phyloP scores from a whole-genome alignment of 1,140 invertebrate species.

The Brachystomella parvula region DNA sequence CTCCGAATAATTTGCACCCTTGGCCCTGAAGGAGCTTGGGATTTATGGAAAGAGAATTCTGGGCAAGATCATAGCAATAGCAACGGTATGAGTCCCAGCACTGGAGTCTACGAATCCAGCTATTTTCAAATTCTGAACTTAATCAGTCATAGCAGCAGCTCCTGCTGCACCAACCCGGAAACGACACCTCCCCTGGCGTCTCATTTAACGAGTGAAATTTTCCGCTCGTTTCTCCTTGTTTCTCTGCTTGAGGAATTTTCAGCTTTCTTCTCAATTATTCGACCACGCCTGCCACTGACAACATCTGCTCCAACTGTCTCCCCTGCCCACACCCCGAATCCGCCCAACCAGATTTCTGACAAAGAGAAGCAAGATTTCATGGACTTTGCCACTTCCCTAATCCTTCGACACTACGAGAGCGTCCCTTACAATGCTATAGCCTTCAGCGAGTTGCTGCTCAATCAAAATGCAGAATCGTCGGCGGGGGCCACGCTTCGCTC shows the following conservation, averaged over 20 bases:
- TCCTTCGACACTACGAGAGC: background rate
- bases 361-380: background rate
- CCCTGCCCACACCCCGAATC: too few relatives aligned
- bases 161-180: background rate
- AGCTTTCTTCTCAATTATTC: conserved; percentile 13
- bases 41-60: conserved; percentile 6
- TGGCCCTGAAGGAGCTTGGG: background rate
- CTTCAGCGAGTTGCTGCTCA: background rate
- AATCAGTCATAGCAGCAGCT: conserved; percentile 10
- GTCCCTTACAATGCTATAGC: background rate
- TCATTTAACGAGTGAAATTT: conserved; percentile 11
- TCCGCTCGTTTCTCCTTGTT: conserved; percentile 20
- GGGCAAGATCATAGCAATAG: background rate
- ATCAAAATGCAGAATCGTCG: background rate
- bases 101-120: conserved; percentile 18
- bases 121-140: conserved; percentile 26
- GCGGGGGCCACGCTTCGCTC: background rate
- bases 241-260: conserved; percentile 12
- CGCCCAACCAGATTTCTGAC: background rate
- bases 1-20: conserved; percentile 12
- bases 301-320: too few relatives aligned
- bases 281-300: background rate
- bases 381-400: background rate
- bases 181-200: background rate
- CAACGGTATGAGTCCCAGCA: background rate